Base-by-base conservation (phyloP, 2,888 invertebrate species). In the Oithona nana region DNA sequence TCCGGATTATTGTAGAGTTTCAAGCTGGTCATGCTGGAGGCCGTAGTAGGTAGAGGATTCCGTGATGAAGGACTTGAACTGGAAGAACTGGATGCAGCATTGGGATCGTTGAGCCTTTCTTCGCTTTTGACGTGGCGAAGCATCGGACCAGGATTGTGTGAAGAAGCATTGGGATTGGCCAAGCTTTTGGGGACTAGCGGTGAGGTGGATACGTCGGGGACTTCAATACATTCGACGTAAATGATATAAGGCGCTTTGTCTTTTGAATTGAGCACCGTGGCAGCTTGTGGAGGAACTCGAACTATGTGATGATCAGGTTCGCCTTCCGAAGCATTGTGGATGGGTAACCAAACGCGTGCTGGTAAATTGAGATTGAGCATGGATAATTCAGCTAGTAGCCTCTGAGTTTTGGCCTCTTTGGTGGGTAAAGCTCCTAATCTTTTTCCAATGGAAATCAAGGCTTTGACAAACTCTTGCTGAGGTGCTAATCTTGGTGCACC, bases 221-320 rank as follows among this genome's bases (percentile, higher is more conserved):
- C 84, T 75, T 93, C 92, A 52, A 93, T 77, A 6, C 94, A 93
- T 77, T 98, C 98, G 64, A 97, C 88, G 75, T 97, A 98, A 72
- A 98, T 86, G 71, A 98, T 88, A 75, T 93, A 98, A 0, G 98
- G 98, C 57, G 97, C 84, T 81, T 92, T 93, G 73, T 94, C 93
- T 77, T 99, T 99, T 68, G 95, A 95, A 75, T 99, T 99, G 67
- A 99, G 83, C 62, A 98, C 95, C 60, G 95, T 95, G 65, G 94
- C 93, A 67, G 92, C 90, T 71, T 92, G 90, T 64, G 92, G 92
- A 52, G 97, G 95, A 75, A 99, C 92, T 74, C 97, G 80, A 57
- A 98, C 85, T 69, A 99, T 86, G 71, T 92, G 86, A 76, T 98
- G 97, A 2, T 30, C 22, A 16, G 48, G 22, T 11, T 6, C 6